Percentiles rank a stretch among this genome's conserved stretches.
Evolutionary conservation across 2,113 vertebrate genomes (phyloP).

Genomic region (Corvus cornix): DNA sequence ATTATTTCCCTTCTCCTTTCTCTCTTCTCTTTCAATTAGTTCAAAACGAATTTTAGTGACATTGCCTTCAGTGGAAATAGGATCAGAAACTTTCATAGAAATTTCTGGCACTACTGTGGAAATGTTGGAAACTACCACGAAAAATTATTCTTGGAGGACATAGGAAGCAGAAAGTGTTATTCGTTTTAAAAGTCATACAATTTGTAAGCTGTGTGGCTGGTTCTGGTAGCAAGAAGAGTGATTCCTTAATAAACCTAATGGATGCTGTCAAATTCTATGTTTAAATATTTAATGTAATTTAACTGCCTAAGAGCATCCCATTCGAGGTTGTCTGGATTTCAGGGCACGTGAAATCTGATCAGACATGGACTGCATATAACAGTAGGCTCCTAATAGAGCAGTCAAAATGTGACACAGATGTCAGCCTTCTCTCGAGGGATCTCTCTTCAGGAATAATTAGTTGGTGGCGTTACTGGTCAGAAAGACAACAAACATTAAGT

Average conservation of each 20-base stretch:
- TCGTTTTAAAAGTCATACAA: background rate
- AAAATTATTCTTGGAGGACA: background rate
- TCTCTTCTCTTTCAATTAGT: background rate
- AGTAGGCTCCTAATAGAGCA: background rate
- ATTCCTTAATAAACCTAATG: background rate
- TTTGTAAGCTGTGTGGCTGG: background rate
- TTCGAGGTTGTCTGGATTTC: background rate
- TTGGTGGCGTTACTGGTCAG: background rate
- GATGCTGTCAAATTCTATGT: background rate
- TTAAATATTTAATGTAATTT: slow-evolving; percentile 34
- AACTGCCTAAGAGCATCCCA: background rate
- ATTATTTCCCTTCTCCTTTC: background rate
- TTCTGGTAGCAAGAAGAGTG: background rate
- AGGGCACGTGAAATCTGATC: background rate
- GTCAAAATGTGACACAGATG: background rate
- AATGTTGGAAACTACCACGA: background rate
- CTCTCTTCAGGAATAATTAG: background rate
- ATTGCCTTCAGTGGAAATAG: background rate
- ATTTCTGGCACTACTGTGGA: background rate
- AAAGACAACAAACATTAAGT: background rate
- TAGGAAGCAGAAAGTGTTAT: background rate
- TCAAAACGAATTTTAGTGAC: background rate
- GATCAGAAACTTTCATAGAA: background rate
- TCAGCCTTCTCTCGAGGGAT: background rate
- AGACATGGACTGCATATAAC: background rate